Evolutionary conservation across 2,113 vertebrate genomes (phyloP).

Genomic region (Cyphomyrus plagiostoma): DNA sequence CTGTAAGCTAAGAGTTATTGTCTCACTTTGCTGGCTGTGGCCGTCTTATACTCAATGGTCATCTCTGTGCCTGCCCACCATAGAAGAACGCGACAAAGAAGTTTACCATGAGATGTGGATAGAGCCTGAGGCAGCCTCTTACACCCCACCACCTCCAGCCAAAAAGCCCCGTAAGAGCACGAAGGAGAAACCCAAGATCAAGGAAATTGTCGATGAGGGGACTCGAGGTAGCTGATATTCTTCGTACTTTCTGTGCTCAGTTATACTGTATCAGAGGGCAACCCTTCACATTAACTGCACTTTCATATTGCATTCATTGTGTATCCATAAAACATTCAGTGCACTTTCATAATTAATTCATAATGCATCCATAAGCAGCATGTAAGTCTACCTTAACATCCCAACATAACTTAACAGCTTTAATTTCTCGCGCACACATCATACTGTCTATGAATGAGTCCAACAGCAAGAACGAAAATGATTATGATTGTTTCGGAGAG

Average conservation of each 20-base stretch:
- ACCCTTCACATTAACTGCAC: no score
- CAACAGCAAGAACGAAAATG: background rate
- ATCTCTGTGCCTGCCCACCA: conserved; percentile 1
- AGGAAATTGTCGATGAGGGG: conserved; percentile 94
- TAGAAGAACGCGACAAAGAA: conserved; percentile 91
- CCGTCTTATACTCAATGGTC: background rate
- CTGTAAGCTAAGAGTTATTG: background rate
- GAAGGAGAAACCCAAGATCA: conserved; percentile 88
- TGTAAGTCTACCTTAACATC: background rate
- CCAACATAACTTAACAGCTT: background rate
- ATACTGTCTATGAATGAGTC: background rate
- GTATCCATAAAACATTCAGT: no score
- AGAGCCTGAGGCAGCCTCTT: conserved; percentile 83
- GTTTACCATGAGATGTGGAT: conserved; percentile 94
- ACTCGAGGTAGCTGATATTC: conserved; percentile 73
- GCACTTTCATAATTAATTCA: no score
- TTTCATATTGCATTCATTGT: no score
- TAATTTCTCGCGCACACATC: background rate
- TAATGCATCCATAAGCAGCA: no score
- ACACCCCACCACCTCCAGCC: conserved; percentile 79
- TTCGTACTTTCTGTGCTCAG: no score
- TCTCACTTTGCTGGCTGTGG: background rate
- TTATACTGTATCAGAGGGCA: no score
- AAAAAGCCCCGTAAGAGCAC: conserved; percentile 92
- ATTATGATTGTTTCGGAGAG: background rate